phyloP scores from a whole-genome alignment of 1,140 invertebrate genomes.

The Colletes latitarsis region DNA sequence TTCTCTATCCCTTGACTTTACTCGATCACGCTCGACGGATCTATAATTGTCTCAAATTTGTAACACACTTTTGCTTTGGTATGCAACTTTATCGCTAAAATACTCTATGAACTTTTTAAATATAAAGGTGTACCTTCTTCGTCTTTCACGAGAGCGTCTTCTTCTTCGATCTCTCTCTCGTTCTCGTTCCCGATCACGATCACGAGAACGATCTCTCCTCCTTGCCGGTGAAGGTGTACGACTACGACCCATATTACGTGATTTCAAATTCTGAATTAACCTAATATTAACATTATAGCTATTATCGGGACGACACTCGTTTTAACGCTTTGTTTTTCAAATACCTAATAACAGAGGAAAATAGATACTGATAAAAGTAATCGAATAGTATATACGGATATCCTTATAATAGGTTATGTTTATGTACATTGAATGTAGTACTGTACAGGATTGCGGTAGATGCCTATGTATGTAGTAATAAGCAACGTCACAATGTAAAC shows the following conservation, averaged over 20 bases:
- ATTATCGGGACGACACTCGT: too few relatives aligned
- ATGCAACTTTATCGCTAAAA: not conserved
- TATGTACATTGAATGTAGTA: not conserved
- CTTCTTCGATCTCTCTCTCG: conserved; percentile 81
- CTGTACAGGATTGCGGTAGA: too few relatives aligned
- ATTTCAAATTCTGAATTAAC: not conserved
- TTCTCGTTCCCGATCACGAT: conserved; percentile 81
- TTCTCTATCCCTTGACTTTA: conserved; percentile 79
- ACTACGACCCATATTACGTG: conserved; percentile 75
- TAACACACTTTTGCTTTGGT: not conserved
- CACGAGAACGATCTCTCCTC: conserved; percentile 81
- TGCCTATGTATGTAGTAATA: too few relatives aligned
- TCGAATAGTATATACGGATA: not conserved
- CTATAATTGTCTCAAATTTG: conserved; percentile 52
- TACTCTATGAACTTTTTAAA: not conserved
- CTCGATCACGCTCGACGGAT: conserved; percentile 75
- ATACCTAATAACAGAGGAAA: not conserved
- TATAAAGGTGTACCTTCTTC: conserved; percentile 67
- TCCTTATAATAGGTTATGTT: conserved; percentile 18
- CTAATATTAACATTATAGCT: too few relatives aligned
- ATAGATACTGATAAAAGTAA: not conserved
- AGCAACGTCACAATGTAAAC: too few relatives aligned
- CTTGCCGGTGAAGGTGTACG: conserved; percentile 78
- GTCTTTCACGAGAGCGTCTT: conserved; percentile 82
- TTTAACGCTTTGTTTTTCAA: not conserved